Base-by-base conservation (phyloP, 2,797 vertebrate genomes). In the Paratrypauchen microcephalus region DNA sequence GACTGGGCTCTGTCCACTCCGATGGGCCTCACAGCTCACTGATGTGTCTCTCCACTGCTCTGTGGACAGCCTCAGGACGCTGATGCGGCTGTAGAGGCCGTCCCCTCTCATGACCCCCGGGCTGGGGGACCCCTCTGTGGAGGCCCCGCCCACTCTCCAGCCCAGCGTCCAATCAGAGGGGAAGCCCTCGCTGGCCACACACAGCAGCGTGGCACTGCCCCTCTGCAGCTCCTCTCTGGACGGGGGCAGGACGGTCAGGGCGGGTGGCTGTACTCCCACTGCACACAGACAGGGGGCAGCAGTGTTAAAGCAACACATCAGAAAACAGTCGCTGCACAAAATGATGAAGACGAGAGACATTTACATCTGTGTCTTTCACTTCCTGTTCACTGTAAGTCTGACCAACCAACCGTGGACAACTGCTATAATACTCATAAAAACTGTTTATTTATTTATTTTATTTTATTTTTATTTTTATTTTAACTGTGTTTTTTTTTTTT, bases 11-110 rank as follows among this genome's bases (percentile, higher is more conserved):
- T 83, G 77, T 73, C 72, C 79, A 54, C 0, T 69, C 72, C 64
- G 73, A 70, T 24, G 70, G 76, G 75, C 77, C 77, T 81, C 79
- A 70, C 81, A 86, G 81, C 19, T 77, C 72, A 85, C 81, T 77
- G 81, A 77, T 71, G 28, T 70, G 69, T 67, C 58, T 56, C 8
- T 76, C 79, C 82, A 80, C 64, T 63, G 69, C 18, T 75, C 69
- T 69, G 73, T 74, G 74, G 64, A 2, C 65, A 89, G 83, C 48
- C 62, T 87, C 78, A 89, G 71, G 77, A 75, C 86, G 82, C 85
- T 89, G 85, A 74, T 86, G 83, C 82, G 79, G 79, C 81, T 83
- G 87, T 86, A 91, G 70, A 15, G 75, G 63, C 81, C 81, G 52
- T 81, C 75, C 1, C 36, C 55, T 68, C 72, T 75, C 75, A 69